These are phyloP conservation scores for Elanoides forficatus DNA, from an alignment of 2,113 vertebrate genomes.

Conservation along the genomic window DNA sequence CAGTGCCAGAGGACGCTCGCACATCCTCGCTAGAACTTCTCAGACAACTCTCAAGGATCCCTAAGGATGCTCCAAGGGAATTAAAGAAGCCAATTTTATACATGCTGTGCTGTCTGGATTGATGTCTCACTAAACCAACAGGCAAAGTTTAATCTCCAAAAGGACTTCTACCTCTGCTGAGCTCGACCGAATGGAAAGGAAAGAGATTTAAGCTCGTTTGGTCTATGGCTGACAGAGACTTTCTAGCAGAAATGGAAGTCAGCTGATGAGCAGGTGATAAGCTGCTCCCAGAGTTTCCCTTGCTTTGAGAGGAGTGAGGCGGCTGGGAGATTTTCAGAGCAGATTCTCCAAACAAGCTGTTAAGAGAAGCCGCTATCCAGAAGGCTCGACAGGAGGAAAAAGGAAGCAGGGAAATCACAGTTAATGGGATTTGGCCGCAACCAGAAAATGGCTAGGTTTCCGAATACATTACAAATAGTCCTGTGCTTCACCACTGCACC, in stretches of 20 bases:
- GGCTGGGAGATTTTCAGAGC: neutral
- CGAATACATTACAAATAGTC: neutral
- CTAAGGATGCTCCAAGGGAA: neutral
- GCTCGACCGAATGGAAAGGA: neutral
- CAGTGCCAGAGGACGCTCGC: neutral
- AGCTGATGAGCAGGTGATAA: neutral
- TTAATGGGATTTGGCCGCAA: constrained; percentile 45
- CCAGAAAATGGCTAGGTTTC: constrained; percentile 17
- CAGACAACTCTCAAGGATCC: neutral
- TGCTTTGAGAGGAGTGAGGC: neutral
- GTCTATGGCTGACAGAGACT: fast-evolving
- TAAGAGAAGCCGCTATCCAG: constrained; percentile 5
- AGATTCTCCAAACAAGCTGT: constrained; percentile 36
- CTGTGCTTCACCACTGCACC: neutral
- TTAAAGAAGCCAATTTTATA: neutral
- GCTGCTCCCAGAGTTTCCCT: neutral
- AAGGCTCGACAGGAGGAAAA: constrained; percentile 41
- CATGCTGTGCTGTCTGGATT: neutral
- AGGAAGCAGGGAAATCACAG: constrained; percentile 24
- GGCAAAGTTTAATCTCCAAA: neutral
- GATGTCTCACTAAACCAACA: neutral
- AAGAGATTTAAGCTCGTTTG: neutral
- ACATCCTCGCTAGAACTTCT: neutral
- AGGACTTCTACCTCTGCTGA: neutral
- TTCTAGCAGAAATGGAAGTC: neutral